Evolutionary conservation across 2,888 invertebrate genomes (phyloP), one percentile per base, ranked within the genome.

Genomic region (Parthenolecanium corni): DNA sequence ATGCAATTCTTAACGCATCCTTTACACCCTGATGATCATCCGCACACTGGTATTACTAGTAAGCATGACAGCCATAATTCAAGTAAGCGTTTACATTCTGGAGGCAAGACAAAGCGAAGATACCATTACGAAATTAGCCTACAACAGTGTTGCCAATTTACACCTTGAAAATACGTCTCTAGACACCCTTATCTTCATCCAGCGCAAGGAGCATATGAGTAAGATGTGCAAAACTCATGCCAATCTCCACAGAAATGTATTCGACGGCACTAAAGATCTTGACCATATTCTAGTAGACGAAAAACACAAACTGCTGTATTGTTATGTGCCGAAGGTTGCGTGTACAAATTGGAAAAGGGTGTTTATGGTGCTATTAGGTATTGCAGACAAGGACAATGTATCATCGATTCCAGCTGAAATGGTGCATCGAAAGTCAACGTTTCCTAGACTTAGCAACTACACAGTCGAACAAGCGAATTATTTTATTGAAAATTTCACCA

Each of bases 261-360:
- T 64, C 46, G 66, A 68, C 31, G 66, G 71, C 52, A 69, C 65
- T 49, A 77, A 76, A 64, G 79, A 82, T 68, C 78, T 89, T 70
- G 82, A 85, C 70, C 90, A 92, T 71, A 81, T 92, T 73, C 76
- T 91, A 66, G 84, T 93, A 20, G 89, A 93, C 73, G 86, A 87
- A 69, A 79, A 82, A 65, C 87, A 90, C 71, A 85, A 86, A 72
- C 77, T 93, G 16, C 76, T 94, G 14, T 94, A 93, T 72, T 94
- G 94, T 72, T 92, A 92, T 74, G 90, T 94, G 67, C 93, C 94
- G 65, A 94, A 94, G 82, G 89, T 91, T 57, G 94, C 94, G 58
- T 93, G 92, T 72, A 94, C 94, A 14, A 94, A 94, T 74, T 93
- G 93, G 91, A 93, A 94, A 72, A 79, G 93, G 51, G 81, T 92